A percentile compares a stretch with the other conserved stretches of the same genome.
Conservation (phyloP, 1,140 invertebrate genomes). For the Proales similis region DNA sequence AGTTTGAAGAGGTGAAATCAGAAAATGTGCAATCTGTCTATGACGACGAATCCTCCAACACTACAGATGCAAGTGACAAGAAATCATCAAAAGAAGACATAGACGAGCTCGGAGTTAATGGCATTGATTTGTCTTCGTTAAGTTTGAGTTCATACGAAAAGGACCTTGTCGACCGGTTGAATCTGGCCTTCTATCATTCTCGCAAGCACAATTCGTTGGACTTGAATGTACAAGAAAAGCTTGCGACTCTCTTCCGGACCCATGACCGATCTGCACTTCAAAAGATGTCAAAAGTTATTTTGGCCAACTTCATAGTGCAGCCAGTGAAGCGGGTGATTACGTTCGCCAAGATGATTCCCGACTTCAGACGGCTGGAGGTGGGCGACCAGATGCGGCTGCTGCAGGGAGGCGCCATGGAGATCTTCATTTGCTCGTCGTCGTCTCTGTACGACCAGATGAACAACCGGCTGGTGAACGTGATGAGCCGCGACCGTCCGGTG, state of each 20-base stretch:
- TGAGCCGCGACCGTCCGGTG: neutral
- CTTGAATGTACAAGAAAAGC: constrained; percentile 36
- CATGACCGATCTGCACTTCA: neutral
- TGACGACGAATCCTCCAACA: neutral
- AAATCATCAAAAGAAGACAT: neutral
- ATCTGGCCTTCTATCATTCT: constrained; percentile 28
- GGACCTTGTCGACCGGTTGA: constrained; percentile 14
- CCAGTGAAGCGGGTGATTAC: constrained; percentile 24
- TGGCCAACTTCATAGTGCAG: constrained; percentile 34
- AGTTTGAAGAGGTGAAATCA: neutral
- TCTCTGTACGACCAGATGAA: constrained; percentile 2
- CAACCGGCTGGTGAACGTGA: constrained; percentile 8
- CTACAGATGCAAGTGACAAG: neutral
- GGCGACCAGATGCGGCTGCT: constrained; percentile 26
- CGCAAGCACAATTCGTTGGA: constrained; percentile 26
- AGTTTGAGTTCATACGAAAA: constrained; percentile 34
- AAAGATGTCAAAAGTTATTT: constrained; percentile 22
- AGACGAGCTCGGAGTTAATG: constrained; percentile 13
- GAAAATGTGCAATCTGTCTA: neutral
- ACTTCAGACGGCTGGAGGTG: constrained; percentile 6
- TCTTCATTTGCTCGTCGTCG: constrained; percentile 24
- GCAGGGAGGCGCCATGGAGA: constrained; percentile 28
- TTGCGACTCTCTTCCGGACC: constrained; percentile 11
- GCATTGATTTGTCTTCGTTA: neutral
- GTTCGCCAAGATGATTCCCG: constrained; percentile 20